A percentile compares a stretch with the other conserved stretches of the same genome.
Conservation (phyloP, 2,797 vertebrate species). For the Sandelia bainsii region DNA sequence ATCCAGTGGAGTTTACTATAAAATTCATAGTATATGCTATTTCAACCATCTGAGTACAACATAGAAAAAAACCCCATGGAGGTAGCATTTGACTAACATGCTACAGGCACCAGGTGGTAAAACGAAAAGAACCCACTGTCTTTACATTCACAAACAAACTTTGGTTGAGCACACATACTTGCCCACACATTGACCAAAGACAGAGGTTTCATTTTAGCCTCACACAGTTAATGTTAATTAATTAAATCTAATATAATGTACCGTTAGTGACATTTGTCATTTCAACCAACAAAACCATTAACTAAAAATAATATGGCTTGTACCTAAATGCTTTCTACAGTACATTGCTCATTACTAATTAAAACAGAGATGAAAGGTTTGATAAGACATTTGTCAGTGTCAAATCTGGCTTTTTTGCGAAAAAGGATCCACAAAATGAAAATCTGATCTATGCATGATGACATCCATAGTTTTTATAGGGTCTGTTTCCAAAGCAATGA, state of each 20-base stretch:
- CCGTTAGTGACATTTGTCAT: not conserved
- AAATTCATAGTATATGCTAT: slow-evolving; percentile 13
- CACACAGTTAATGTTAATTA: not conserved
- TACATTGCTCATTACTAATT: not conserved
- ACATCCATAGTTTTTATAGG: not conserved
- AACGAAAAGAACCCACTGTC: not conserved
- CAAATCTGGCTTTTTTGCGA: too few species aligned
- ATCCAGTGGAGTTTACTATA: slow-evolving; percentile 28
- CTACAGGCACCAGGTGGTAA: slow-evolving; percentile 6
- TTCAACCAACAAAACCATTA: too few species aligned
- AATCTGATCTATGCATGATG: not conserved
- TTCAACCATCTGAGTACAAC: slow-evolving; percentile 3
- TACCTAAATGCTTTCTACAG: not conserved
- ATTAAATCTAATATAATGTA: not conserved
- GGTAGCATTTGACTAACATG: slow-evolving; percentile 9
- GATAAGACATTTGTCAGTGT: not conserved
- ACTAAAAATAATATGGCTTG: not conserved
- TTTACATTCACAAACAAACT: not conserved
- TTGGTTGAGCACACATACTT: not conserved
- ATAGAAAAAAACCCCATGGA: not conserved
- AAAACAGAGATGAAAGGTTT: not conserved
- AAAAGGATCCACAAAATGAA: not conserved
- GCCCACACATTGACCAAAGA: not conserved
- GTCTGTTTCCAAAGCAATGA: not conserved
- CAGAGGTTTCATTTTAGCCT: not conserved